These are phyloP conservation scores for Crematogaster levior DNA, from an alignment of 2,888 invertebrate genomes.

Conservation along the genomic window DNA sequence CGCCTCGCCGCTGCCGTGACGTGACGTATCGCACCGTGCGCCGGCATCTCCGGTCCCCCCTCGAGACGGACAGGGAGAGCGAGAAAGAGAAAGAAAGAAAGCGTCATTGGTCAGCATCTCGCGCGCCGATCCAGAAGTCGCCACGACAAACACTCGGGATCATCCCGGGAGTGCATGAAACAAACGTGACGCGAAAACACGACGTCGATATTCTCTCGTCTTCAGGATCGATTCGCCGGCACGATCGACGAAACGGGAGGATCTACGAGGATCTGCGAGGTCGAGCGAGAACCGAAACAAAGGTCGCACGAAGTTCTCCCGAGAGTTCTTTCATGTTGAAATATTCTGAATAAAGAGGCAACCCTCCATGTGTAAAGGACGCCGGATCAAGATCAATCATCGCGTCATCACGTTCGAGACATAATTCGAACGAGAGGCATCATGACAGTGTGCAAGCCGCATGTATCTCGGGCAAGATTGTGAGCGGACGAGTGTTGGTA, in stretches of 20 bases:
- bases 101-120: slow-evolving; percentile 32
- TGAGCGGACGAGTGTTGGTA: slow-evolving; percentile 28
- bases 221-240: background rate
- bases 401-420: slow-evolving; percentile 54
- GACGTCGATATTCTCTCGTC: background rate
- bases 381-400: slow-evolving; percentile 52
- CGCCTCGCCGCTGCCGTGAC: slow-evolving; percentile 55
- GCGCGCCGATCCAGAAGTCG: slow-evolving; percentile 41
- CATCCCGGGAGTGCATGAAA: slow-evolving; percentile 21
- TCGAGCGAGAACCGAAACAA: background rate
- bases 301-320: background rate
- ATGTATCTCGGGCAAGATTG: slow-evolving; percentile 11
- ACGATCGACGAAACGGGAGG: background rate
- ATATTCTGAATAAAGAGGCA: background rate
- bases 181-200: slow-evolving; percentile 16
- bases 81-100: slow-evolving; percentile 12
- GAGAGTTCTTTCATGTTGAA: background rate
- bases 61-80: background rate
- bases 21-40: slow-evolving; percentile 29
- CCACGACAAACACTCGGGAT: slow-evolving; percentile 17
- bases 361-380: background rate
- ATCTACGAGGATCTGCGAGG: background rate
- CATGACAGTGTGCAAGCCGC: slow-evolving; percentile 51
- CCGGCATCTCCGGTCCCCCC: slow-evolving; percentile 24
- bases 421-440: slow-evolving; percentile 52